Conservation (phyloP, 2,113 vertebrate species). For the Bufo gargarizans region DNA sequence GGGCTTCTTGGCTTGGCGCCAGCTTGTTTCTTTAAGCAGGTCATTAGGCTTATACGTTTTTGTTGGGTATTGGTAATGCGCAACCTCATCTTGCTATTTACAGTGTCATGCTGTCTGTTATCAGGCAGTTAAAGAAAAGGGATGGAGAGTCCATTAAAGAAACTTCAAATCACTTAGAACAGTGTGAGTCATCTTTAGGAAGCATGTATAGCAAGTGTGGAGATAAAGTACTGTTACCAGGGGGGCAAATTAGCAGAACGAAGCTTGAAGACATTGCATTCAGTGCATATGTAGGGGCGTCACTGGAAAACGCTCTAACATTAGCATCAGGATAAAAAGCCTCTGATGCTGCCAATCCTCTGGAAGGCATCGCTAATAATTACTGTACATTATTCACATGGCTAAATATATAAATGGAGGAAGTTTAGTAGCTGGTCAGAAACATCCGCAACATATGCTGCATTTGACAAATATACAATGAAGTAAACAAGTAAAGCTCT, state of each 20-base stretch:
- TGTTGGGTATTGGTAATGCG: slow-evolving; percentile 45
- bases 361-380: not conserved
- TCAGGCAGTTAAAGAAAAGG: slow-evolving; percentile 43
- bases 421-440: not conserved
- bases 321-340: not conserved
- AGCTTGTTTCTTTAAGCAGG: slow-evolving; percentile 36
- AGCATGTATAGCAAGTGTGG: not conserved
- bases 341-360: not conserved
- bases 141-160: slow-evolving; percentile 36
- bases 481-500: not conserved
- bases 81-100: slow-evolving; percentile 48
- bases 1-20: slow-evolving; percentile 41
- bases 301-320: not conserved
- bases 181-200: slow-evolving; percentile 33
- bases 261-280: slow-evolving; percentile 12
- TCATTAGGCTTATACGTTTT: slow-evolving; percentile 55
- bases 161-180: slow-evolving; percentile 47
- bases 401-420: not conserved
- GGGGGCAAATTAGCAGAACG: slow-evolving; percentile 19
- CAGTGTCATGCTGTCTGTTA: slow-evolving; percentile 53
- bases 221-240: not conserved
- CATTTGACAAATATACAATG: not conserved
- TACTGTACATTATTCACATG: not conserved
- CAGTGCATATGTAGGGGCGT: not conserved
- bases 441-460: not conserved